phyloP scores from a whole-genome alignment of 1,140 invertebrate species.

The Pogonomyrmex californicus region DNA sequence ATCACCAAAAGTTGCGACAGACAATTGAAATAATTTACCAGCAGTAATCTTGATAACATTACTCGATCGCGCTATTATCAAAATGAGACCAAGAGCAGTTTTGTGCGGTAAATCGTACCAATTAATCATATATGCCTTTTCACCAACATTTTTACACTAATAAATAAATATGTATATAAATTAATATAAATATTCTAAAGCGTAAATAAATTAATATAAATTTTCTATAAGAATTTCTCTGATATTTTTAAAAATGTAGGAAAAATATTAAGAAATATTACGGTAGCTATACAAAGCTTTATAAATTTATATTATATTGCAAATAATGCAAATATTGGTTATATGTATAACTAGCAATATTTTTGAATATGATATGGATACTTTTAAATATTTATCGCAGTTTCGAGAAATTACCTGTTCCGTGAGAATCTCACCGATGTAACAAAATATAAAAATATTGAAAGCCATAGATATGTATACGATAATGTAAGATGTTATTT shows the following conservation, averaged over 20 bases:
- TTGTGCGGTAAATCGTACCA: slow-evolving; percentile 74
- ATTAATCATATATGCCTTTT: slow-evolving; percentile 70
- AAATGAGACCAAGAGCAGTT: slow-evolving; percentile 66
- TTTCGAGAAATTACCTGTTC: slow-evolving; percentile 71
- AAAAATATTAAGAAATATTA: not conserved
- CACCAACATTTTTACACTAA: slow-evolving; percentile 71
- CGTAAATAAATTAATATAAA: not conserved
- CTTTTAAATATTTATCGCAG: not conserved
- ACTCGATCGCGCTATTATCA: slow-evolving; percentile 71
- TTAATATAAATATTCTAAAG: not conserved
- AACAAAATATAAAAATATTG: slow-evolving; percentile 80
- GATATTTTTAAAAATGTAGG: not conserved
- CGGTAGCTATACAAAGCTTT: not conserved
- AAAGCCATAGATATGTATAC: slow-evolving; percentile 70
- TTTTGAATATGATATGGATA: not conserved
- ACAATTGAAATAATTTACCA: slow-evolving; percentile 75
- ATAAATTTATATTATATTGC: too few relatives aligned
- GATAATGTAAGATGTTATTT: slow-evolving; percentile 46
- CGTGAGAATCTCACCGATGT: slow-evolving; percentile 75
- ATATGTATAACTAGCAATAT: not conserved
- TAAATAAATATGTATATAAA: not conserved
- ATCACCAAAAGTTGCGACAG: slow-evolving; percentile 62
- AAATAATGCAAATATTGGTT: too few relatives aligned
- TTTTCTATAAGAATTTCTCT: not conserved
- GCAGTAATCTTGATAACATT: slow-evolving; percentile 74